phyloP scores from a whole-genome alignment of 2,797 vertebrate species.

The Bucorvus abyssinicus region DNA sequence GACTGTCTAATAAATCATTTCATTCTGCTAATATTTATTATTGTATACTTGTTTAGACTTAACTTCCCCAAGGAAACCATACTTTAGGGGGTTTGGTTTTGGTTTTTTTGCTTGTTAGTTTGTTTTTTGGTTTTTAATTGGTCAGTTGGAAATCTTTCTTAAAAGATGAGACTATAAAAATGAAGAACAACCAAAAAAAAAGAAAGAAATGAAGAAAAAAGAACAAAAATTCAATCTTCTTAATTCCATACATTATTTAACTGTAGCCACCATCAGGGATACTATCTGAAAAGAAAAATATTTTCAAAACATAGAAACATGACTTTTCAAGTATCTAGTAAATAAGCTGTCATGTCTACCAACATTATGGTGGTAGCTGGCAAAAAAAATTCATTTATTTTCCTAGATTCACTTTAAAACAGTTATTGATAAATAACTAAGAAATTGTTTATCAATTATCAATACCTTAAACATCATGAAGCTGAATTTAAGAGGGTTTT shows the following conservation, averaged over 20 bases:
- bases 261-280: not conserved
- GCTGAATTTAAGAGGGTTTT: not conserved
- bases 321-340: not conserved
- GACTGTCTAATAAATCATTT: not conserved
- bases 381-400: not conserved
- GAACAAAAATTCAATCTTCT: not conserved
- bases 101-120: not conserved
- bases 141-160: not conserved
- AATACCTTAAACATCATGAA: not conserved
- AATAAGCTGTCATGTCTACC: not conserved
- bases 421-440: not conserved
- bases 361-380: not conserved
- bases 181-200: not conserved
- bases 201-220: not conserved
- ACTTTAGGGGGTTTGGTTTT: not conserved
- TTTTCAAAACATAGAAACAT: not conserved
- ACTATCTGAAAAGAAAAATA: not conserved
- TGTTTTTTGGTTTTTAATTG: not conserved
- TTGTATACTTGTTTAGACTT: not conserved
- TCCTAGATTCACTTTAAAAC: not conserved
- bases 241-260: not conserved
- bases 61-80: not conserved
- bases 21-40: not conserved
- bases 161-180: slow-evolving; percentile 29
- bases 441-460: not conserved